These are phyloP conservation scores for Erebia aethiops DNA, from an alignment of 2,888 invertebrate genomes.

Conservation along the genomic window DNA sequence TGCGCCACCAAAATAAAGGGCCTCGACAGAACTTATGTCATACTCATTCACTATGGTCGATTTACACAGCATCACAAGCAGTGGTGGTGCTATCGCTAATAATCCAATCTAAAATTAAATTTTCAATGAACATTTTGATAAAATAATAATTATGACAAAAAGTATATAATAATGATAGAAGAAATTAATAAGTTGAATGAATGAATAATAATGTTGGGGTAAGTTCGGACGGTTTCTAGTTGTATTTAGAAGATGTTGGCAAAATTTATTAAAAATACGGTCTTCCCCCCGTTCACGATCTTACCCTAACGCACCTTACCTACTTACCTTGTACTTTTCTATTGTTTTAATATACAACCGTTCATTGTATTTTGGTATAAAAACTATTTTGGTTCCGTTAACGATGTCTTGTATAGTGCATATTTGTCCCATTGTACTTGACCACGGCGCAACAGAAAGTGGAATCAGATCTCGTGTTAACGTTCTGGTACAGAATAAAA, in stretches of 20 bases:
- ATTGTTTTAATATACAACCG: slow-evolving; percentile 56
- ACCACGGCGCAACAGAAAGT: slow-evolving; percentile 61
- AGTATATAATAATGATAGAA: too few relatives aligned
- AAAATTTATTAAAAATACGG: too few relatives aligned
- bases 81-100: slow-evolving; percentile 56
- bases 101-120: slow-evolving; percentile 50
- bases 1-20: slow-evolving; percentile 60
- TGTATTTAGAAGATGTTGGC: too few relatives aligned
- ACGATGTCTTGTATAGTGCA: slow-evolving; percentile 47
- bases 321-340: slow-evolving; percentile 64
- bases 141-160: too few relatives aligned
- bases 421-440: slow-evolving; percentile 59
- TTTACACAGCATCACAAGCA: slow-evolving; percentile 57
- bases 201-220: too few relatives aligned
- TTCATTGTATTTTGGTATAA: slow-evolving; percentile 57
- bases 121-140: slow-evolving; percentile 8
- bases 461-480: slow-evolving; percentile 38
- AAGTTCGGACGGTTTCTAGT: too few relatives aligned
- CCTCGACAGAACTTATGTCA: slow-evolving; percentile 58
- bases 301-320: too few relatives aligned
- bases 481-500: slow-evolving; percentile 40
- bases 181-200: too few relatives aligned
- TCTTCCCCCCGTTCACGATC: too few relatives aligned
- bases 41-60: slow-evolving; percentile 55
- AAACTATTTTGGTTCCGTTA: slow-evolving; percentile 50